These are phyloP conservation scores for Microcebus griseorufus DNA, from an alignment of 2,113 vertebrate species.

Conservation along the genomic window DNA sequence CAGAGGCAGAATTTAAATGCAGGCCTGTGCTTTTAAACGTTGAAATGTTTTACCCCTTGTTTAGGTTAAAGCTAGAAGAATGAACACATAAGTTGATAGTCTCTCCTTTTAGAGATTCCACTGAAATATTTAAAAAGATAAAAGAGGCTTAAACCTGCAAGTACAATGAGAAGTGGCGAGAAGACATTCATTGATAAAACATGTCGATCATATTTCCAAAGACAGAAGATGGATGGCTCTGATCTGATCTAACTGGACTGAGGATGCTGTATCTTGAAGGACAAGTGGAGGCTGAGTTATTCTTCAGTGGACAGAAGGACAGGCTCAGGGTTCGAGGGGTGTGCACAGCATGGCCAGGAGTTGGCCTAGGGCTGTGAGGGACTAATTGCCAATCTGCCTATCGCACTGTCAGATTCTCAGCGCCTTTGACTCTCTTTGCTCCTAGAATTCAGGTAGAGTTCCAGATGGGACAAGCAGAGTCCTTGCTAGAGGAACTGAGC, in stretches of 20 bases:
- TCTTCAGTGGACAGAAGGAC: background rate
- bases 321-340: background rate
- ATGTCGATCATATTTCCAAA: background rate
- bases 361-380: background rate
- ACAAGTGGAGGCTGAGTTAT: background rate
- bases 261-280: background rate
- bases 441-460: background rate
- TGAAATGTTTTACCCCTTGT: background rate
- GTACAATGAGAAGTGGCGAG: constrained; percentile 14
- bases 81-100: background rate
- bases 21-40: background rate
- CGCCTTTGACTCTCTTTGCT: background rate
- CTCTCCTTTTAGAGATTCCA: background rate
- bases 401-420: background rate
- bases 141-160: constrained; percentile 22
- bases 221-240: background rate
- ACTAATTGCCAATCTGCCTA: background rate
- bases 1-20: background rate
- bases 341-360: background rate
- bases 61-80: constrained; percentile 25
- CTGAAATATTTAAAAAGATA: constrained; percentile 40
- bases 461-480: background rate
- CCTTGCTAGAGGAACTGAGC: background rate
- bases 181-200: background rate
- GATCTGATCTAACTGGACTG: background rate